Evolutionary conservation across 2,888 invertebrate species (phyloP).

Genomic region (Lasioglossum figueresi): DNA sequence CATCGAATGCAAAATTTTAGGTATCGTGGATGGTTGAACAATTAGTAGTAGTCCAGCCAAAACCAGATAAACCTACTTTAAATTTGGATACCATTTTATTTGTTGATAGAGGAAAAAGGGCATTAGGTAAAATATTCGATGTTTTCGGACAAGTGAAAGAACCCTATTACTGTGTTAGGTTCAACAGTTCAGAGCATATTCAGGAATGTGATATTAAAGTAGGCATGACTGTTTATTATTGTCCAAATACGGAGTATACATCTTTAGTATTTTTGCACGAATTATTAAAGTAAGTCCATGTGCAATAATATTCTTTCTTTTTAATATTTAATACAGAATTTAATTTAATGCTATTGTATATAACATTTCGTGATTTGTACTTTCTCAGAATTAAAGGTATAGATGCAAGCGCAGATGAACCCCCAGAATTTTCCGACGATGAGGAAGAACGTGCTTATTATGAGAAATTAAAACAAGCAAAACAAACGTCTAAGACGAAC

Average conservation of each 20-base stretch:
- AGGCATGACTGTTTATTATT: slow-evolving; percentile 92
- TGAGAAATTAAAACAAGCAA: slow-evolving; percentile 66
- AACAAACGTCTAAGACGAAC: slow-evolving; percentile 62
- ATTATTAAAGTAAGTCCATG: slow-evolving; percentile 87
- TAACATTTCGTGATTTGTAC: slow-evolving; percentile 18
- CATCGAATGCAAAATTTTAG: slow-evolving; percentile 78
- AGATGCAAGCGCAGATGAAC: slow-evolving; percentile 96
- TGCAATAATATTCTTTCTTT: neutral
- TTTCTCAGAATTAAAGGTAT: slow-evolving; percentile 90
- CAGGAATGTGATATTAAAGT: slow-evolving; percentile 87
- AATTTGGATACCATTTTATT: slow-evolving; percentile 95
- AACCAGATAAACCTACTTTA: slow-evolving; percentile 90
- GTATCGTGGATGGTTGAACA: slow-evolving; percentile 81
- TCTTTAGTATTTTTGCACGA: slow-evolving; percentile 90
- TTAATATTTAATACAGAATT: neutral
- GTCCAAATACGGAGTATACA: slow-evolving; percentile 91
- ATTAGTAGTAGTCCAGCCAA: slow-evolving; percentile 89
- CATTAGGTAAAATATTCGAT: slow-evolving; percentile 94
- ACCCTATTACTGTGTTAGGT: slow-evolving; percentile 96
- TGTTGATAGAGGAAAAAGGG: slow-evolving; percentile 90
- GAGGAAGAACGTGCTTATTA: slow-evolving; percentile 89
- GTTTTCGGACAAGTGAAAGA: slow-evolving; percentile 94
- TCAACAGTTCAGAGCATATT: slow-evolving; percentile 92
- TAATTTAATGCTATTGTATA: neutral
- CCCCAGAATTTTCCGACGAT: slow-evolving; percentile 96